These are phyloP conservation scores for Hirtodrosophila confusa DNA, from an alignment of 2,888 invertebrate genomes.

Conservation along the genomic window DNA sequence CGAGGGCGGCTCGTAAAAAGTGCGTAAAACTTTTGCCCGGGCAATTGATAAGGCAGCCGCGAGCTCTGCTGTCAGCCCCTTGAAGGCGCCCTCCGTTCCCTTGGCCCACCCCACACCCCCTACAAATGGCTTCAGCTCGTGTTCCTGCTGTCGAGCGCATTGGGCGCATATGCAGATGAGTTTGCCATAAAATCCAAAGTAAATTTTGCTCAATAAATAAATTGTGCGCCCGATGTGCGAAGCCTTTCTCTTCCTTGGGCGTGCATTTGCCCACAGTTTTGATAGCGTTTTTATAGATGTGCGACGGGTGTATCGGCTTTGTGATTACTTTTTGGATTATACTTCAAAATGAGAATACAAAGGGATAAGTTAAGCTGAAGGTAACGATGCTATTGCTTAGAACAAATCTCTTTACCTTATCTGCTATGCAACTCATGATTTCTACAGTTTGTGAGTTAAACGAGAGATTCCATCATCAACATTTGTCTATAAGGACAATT, in stretches of 20 bases:
- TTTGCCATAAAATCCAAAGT: constrained; percentile 45
- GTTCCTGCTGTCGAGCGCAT: constrained; percentile 11
- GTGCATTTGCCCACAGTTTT: constrained; percentile 30
- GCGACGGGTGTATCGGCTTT: constrained; percentile 9
- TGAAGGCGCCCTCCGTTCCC: not conserved
- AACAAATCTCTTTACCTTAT: too few relatives aligned
- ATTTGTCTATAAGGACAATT: too few relatives aligned
- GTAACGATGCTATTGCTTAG: too few relatives aligned
- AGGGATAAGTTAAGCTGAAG: too few relatives aligned
- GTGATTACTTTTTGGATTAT: not conserved
- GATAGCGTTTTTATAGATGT: constrained; percentile 11
- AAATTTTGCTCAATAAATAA: constrained; percentile 67
- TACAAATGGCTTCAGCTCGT: constrained; percentile 28
- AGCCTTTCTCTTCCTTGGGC: constrained; percentile 52
- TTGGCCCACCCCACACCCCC: not conserved
- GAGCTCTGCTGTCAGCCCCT: constrained; percentile 10
- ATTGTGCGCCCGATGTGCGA: constrained; percentile 60
- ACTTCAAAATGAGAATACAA: not conserved
- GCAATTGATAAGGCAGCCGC: constrained; percentile 50
- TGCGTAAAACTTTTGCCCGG: constrained; percentile 68
- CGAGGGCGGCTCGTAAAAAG: constrained; percentile 70
- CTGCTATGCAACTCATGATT: too few relatives aligned
- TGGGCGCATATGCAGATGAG: constrained; percentile 74
- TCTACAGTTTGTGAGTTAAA: too few relatives aligned
- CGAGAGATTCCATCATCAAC: too few relatives aligned